Conservation (phyloP, 1,140 invertebrate species). For the Frieseomelitta varia region DNA sequence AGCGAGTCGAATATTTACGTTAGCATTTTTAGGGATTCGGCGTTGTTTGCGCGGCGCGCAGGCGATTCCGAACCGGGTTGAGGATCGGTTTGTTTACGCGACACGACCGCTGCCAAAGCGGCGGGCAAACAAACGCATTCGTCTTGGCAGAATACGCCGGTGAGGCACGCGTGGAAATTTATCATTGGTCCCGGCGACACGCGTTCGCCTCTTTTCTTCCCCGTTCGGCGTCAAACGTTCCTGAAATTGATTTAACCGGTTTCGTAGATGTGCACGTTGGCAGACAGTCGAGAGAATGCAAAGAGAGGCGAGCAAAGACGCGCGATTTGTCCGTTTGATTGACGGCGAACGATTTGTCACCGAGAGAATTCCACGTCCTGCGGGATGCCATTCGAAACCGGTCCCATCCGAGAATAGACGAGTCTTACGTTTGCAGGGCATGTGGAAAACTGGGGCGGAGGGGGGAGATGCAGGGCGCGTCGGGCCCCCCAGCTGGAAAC, state of each 20-base stretch:
- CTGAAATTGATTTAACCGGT: conserved; percentile 20
- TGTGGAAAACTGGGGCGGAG: neutral
- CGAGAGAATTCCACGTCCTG: neutral
- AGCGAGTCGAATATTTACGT: neutral
- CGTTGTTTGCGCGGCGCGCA: neutral
- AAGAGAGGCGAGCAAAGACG: conserved; percentile 1
- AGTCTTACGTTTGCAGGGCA: neutral
- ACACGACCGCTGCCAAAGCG: too few relatives aligned
- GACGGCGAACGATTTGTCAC: conserved; percentile 24
- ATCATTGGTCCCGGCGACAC: conserved; percentile 8
- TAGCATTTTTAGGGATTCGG: neutral
- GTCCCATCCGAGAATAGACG: neutral
- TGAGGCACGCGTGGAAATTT: conserved; percentile 7
- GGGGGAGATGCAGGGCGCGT: neutral
- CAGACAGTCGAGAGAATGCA: too few relatives aligned
- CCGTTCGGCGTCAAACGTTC: neutral
- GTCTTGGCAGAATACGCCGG: conserved; percentile 15
- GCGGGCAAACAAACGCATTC: conserved; percentile 41
- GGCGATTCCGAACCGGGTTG: neutral
- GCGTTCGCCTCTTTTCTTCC: neutral
- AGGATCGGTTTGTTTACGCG: conserved; percentile 7
- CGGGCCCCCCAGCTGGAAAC: too few relatives aligned
- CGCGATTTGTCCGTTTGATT: conserved; percentile 16
- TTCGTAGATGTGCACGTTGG: neutral
- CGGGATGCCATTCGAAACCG: neutral